Conservation (phyloP, 2,888 invertebrate species). For the Coenonympha glycerion region DNA sequence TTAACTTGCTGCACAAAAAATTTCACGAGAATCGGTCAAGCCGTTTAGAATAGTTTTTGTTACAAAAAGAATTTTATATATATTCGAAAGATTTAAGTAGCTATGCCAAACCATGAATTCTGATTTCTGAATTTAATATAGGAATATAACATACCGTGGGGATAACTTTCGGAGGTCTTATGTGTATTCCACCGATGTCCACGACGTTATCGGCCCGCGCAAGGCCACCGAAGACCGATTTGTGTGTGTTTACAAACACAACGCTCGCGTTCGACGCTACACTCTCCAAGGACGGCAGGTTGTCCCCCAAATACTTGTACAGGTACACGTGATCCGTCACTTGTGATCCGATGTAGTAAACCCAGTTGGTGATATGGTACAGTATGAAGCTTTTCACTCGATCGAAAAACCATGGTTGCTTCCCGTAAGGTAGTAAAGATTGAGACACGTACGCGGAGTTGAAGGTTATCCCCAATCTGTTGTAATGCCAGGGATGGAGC, state of each 20-base stretch:
- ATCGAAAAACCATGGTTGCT: constrained; percentile 65
- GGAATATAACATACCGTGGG: constrained; percentile 56
- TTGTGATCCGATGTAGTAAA: constrained; percentile 66
- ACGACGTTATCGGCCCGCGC: constrained; percentile 77
- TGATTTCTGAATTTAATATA: constrained; percentile 3
- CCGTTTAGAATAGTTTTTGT: too few relatives aligned
- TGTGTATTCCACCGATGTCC: constrained; percentile 80
- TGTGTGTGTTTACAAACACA: constrained; percentile 80
- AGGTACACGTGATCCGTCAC: constrained; percentile 63
- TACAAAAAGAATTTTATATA: too few relatives aligned
- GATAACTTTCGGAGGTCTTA: constrained; percentile 65
- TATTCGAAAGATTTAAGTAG: too few relatives aligned
- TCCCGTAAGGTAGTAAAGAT: constrained; percentile 61
- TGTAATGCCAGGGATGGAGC: constrained; percentile 73
- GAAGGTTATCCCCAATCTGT: constrained; percentile 66
- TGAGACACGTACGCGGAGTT: constrained; percentile 71
- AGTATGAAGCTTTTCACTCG: constrained; percentile 58
- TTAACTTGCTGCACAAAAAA: too few relatives aligned
- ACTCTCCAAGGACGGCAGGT: constrained; percentile 71
- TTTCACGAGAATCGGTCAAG: too few relatives aligned
- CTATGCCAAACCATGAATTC: neutral
- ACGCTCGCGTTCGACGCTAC: constrained; percentile 76
- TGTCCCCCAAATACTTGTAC: constrained; percentile 70
- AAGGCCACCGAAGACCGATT: constrained; percentile 76
- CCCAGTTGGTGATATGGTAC: constrained; percentile 63